Percentiles rank a stretch among this genome's conserved stretches.
phyloP scores from a whole-genome alignment of 2,797 vertebrate species.

The Syngnathus rostellatus region DNA sequence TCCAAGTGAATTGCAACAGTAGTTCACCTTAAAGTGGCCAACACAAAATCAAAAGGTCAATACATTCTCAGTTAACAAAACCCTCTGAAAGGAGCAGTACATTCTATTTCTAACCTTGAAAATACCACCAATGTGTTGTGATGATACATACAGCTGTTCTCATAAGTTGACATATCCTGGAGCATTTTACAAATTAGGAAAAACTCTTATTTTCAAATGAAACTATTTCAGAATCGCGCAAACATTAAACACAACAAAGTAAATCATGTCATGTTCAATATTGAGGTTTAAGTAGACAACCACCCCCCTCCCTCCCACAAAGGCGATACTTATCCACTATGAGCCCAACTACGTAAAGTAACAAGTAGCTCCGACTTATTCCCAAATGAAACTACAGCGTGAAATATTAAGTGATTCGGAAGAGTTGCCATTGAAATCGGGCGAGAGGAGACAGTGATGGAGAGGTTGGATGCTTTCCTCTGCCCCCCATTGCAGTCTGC shows the following conservation, averaged over 20 bases:
- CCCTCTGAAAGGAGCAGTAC: not conserved
- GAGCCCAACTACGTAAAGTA: not conserved
- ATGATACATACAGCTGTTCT: no score
- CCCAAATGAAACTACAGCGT: not conserved
- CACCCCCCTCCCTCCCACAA: not conserved
- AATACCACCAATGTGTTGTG: no score
- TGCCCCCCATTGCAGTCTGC: conserved; percentile 46
- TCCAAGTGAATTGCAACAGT: not conserved
- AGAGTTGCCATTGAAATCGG: conserved; percentile 21
- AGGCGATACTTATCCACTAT: not conserved
- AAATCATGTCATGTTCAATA: no score
- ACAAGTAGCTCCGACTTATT: not conserved
- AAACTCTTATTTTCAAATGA: not conserved
- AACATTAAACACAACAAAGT: no score
- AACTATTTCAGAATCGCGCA: not conserved
- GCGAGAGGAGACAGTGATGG: conserved; percentile 45
- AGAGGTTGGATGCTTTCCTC: conserved; percentile 45
- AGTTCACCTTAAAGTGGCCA: not conserved
- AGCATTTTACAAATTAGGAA: no score
- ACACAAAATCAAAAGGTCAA: not conserved
- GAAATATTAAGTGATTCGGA: conserved; percentile 9
- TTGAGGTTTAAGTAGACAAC: no score
- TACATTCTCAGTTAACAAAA: not conserved
- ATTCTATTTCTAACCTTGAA: not conserved
- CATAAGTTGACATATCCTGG: not conserved